These are phyloP conservation scores for Oligia latruncula DNA, from an alignment of 2,888 invertebrate species.

Conservation along the genomic window DNA sequence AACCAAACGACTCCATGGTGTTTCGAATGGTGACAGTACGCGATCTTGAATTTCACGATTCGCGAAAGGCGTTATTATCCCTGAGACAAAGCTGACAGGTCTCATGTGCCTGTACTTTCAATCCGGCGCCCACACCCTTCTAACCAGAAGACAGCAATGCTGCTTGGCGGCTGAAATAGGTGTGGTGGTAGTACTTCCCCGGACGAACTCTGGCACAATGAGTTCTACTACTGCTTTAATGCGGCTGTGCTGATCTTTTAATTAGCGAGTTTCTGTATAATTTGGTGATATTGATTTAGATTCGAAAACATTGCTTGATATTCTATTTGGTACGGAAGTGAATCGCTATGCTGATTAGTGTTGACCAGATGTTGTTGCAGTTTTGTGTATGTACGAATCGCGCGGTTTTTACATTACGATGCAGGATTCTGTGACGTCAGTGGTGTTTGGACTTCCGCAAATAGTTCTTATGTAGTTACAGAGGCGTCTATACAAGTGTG, in stretches of 20 bases:
- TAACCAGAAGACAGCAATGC: neutral
- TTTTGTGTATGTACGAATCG: neutral
- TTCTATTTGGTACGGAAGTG: too few species aligned
- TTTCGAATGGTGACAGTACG: neutral
- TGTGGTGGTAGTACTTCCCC: constrained; percentile 28
- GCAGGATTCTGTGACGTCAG: neutral
- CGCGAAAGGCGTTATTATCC: neutral
- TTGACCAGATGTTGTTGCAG: neutral
- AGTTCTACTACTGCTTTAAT: constrained; percentile 20
- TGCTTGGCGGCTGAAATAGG: constrained; percentile 10
- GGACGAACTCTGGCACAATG: constrained; percentile 2
- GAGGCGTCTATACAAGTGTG: neutral
- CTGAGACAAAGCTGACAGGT: neutral
- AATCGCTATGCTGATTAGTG: too few species aligned
- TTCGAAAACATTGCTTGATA: too few species aligned
- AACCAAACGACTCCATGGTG: constrained; percentile 17
- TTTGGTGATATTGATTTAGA: neutral
- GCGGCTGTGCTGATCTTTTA: neutral
- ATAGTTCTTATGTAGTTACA: neutral
- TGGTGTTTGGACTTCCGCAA: neutral
- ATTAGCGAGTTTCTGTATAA: neutral
- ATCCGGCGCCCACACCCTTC: constrained; percentile 14
- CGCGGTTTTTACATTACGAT: neutral
- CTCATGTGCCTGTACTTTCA: constrained; percentile 2
- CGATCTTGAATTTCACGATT: neutral